Evolutionary conservation across 2,888 invertebrate species (phyloP).

Genomic region (Dryobota labecula): DNA sequence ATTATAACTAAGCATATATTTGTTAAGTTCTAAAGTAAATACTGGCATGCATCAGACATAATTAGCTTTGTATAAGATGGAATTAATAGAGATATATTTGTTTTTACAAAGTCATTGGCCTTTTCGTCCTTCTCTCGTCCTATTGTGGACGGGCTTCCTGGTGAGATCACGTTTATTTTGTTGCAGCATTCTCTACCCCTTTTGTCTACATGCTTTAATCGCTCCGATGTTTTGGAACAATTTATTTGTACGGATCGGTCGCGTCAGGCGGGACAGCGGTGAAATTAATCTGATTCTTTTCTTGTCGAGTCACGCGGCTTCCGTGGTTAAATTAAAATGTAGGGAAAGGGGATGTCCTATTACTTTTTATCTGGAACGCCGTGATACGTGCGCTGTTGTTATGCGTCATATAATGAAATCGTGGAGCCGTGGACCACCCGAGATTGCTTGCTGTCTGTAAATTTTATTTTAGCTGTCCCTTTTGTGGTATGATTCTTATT

Average conservation of each 20-base stretch:
- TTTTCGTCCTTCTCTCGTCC: constrained; percentile 76
- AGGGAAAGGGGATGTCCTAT: constrained; percentile 81
- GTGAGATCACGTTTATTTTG: constrained; percentile 84
- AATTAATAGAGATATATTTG: constrained; percentile 70
- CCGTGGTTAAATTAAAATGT: constrained; percentile 87
- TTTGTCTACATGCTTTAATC: constrained; percentile 78
- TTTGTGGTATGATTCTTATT: constrained; percentile 49
- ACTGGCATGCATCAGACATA: constrained; percentile 31
- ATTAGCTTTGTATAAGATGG: constrained; percentile 42
- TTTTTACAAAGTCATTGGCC: constrained; percentile 80
- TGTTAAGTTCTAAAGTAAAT: constrained; percentile 24
- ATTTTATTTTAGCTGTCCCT: constrained; percentile 67
- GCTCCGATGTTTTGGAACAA: constrained; percentile 77
- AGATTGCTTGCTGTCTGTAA: constrained; percentile 71
- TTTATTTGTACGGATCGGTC: constrained; percentile 79
- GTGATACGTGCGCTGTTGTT: constrained; percentile 70
- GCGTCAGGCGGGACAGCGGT: constrained; percentile 74
- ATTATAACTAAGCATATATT: constrained; percentile 21
- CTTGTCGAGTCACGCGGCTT: constrained; percentile 87
- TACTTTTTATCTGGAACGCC: constrained; percentile 74
- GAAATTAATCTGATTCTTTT: constrained; percentile 87
- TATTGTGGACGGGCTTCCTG: constrained; percentile 81
- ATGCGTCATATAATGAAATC: constrained; percentile 71
- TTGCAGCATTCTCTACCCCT: constrained; percentile 71
- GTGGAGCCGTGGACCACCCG: constrained; percentile 76